Conservation (phyloP, 92 coral and sea anemone species). For the Plumapathes pennacea region DNA sequence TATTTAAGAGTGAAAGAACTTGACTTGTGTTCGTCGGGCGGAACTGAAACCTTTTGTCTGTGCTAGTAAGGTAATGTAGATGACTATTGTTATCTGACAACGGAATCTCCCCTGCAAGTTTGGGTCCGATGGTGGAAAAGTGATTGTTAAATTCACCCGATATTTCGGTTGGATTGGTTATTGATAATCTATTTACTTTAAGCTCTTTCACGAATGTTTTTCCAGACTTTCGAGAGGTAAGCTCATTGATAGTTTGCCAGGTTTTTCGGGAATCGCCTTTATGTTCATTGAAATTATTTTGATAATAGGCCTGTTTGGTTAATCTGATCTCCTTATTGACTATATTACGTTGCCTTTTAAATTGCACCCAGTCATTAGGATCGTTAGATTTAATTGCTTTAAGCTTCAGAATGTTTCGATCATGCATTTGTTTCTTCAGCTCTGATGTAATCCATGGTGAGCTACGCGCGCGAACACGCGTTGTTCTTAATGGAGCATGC, state of each 20-base stretch:
- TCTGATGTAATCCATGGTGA: constrained; percentile 59
- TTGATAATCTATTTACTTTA: constrained; percentile 5
- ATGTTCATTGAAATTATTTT: constrained; percentile 8
- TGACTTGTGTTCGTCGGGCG: constrained; percentile 21
- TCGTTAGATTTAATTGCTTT: constrained; percentile 32
- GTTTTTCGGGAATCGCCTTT: constrained; percentile 19
- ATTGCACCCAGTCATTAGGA: constrained; percentile 24
- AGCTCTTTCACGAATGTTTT: constrained; percentile 23
- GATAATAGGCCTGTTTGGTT: constrained; percentile 27
- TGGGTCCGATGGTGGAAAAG: constrained; percentile 42
- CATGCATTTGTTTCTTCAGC: constrained; percentile 34
- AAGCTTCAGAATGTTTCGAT: constrained; percentile 18
- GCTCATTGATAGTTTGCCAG: constrained; percentile 40
- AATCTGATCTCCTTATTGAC: constrained; percentile 26
- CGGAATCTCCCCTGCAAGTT: constrained; percentile 50
- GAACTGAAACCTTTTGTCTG: constrained; percentile 34
- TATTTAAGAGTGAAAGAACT: constrained; percentile 25
- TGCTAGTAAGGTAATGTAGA: constrained; percentile 21
- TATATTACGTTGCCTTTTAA: constrained; percentile 33
- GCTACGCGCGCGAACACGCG: constrained; percentile 17
- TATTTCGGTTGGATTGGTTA: constrained; percentile 10
- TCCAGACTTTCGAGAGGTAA: constrained; percentile 18
- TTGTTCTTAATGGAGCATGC: constrained; percentile 11
- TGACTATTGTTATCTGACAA: constrained; percentile 10
- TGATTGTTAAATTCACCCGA: constrained; percentile 38